Conservation (phyloP, 1,140 invertebrate genomes). For the Drosophila murphyi region DNA sequence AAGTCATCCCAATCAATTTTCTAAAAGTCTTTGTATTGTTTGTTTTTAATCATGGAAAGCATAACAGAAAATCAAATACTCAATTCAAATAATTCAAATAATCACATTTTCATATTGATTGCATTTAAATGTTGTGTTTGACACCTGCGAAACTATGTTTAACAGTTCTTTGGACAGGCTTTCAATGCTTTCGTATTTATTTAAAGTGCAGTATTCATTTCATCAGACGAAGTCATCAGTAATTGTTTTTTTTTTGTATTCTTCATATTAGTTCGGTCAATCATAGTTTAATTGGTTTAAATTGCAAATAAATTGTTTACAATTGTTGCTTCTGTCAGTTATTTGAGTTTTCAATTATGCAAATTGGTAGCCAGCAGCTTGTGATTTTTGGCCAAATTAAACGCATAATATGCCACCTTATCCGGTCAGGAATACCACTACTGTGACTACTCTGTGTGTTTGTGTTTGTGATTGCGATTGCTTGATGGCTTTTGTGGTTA, state of each 20-base stretch:
- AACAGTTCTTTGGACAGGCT: no score
- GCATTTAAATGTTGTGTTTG: no score
- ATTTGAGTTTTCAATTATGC: slow-evolving; percentile 65
- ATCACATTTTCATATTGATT: no score
- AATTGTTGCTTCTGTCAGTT: not conserved
- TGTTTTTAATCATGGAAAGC: no score
- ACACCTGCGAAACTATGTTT: no score
- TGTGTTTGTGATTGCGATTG: slow-evolving; percentile 27
- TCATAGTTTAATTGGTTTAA: not conserved
- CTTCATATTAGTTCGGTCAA: not conserved
- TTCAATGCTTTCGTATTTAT: no score
- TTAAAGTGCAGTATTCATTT: not conserved
- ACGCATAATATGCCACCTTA: slow-evolving; percentile 37
- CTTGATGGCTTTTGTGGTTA: slow-evolving; percentile 74
- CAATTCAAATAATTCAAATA: no score
- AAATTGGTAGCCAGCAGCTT: slow-evolving; percentile 46
- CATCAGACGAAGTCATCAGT: not conserved
- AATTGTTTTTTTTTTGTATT: not conserved
- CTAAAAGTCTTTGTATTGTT: no score
- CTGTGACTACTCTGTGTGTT: not conserved
- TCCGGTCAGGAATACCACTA: slow-evolving; percentile 8
- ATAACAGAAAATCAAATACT: no score
- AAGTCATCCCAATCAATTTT: no score
- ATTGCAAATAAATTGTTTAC: slow-evolving; percentile 4
- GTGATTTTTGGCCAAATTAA: slow-evolving; percentile 51